phyloP scores from a whole-genome alignment of 2,113 vertebrate genomes.

The Heterocephalus glaber region DNA sequence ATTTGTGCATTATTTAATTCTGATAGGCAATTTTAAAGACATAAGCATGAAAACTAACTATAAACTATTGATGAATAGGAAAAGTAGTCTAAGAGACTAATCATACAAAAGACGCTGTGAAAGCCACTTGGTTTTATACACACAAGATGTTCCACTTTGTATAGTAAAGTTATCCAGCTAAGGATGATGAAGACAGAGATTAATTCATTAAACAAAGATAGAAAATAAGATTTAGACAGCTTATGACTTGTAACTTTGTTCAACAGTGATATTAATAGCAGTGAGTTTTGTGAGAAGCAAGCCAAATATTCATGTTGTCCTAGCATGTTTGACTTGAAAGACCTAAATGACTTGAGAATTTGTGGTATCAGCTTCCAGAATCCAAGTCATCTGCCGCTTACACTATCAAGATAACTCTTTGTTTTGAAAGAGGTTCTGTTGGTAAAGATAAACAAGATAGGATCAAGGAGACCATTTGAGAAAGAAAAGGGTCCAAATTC shows the following conservation, averaged over 20 bases:
- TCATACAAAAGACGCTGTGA: neutral
- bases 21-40: neutral
- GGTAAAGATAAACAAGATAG: conserved; percentile 12
- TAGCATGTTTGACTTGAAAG: neutral
- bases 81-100: neutral
- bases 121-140: neutral
- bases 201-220: neutral
- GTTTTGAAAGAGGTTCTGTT: neutral
- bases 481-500: neutral
- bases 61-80: neutral
- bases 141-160: neutral
- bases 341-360: neutral
- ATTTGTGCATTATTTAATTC: neutral
- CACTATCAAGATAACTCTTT: neutral
- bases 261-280: neutral
- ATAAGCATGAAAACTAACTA: neutral
- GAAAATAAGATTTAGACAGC: conserved; percentile 23
- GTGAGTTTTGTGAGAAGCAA: neutral
- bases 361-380: neutral
- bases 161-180: neutral
- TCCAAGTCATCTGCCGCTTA: neutral
- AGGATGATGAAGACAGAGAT: neutral
- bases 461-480: neutral
- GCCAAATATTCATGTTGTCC: neutral
- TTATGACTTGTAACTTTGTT: neutral